phyloP scores from a whole-genome alignment of 2,888 invertebrate species.

The Zele albiditarsus region DNA sequence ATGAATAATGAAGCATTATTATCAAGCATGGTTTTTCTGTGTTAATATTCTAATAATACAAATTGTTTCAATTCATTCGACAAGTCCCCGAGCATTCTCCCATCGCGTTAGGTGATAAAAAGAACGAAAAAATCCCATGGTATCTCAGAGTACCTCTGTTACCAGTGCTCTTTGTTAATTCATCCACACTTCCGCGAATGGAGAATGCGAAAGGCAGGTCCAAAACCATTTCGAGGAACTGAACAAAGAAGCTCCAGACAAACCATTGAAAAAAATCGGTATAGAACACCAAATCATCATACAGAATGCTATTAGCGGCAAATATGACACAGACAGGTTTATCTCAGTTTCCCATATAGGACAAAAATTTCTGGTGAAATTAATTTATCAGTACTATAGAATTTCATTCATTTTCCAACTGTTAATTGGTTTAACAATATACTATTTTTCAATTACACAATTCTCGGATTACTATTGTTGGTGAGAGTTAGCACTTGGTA shows the following conservation, averaged over 20 bases:
- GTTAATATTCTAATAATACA: background rate
- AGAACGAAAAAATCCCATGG: constrained; percentile 43
- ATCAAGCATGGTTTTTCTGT: background rate
- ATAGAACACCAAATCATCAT: constrained; percentile 51
- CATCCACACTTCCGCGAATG: constrained; percentile 54
- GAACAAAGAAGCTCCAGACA: constrained; percentile 71
- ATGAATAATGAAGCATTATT: background rate
- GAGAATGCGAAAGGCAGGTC: constrained; percentile 58
- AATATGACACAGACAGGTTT: constrained; percentile 54
- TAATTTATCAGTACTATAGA: background rate
- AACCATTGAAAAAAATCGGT: constrained; percentile 71
- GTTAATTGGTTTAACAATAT: no score
- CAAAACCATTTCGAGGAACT: constrained; percentile 56
- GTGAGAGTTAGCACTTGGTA: constrained; percentile 50
- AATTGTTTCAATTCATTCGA: background rate
- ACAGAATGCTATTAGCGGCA: constrained; percentile 49
- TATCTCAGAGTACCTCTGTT: constrained; percentile 56
- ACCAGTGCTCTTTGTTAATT: constrained; percentile 56
- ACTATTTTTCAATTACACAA: constrained; percentile 42
- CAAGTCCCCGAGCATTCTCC: background rate
- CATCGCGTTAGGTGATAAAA: background rate
- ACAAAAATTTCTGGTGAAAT: constrained; percentile 56
- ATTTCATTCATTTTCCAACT: background rate
- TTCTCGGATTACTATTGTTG: constrained; percentile 46
- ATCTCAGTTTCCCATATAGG: constrained; percentile 47